These are phyloP conservation scores for Sebastes miniatus DNA, from an alignment of 2,797 vertebrate species.

Conservation along the genomic window DNA sequence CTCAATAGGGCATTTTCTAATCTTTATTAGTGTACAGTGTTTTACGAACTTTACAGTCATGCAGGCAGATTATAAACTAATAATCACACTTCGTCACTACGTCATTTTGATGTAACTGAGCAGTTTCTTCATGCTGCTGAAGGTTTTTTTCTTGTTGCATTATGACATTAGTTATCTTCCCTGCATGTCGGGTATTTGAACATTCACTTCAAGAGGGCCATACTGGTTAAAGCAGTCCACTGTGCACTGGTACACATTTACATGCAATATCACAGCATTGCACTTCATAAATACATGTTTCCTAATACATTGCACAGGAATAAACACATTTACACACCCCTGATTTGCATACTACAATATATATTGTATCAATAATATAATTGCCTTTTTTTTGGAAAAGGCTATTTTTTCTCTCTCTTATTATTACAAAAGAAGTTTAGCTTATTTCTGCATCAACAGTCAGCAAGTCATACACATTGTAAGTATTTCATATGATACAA, in stretches of 20 bases:
- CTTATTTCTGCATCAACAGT: slow-evolving; percentile 77
- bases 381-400: slow-evolving; percentile 27
- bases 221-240: slow-evolving; percentile 38
- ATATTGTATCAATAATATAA: slow-evolving; percentile 37
- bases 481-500: slow-evolving; percentile 51
- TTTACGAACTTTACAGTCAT: slow-evolving; percentile 49
- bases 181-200: slow-evolving; percentile 15
- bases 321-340: slow-evolving; percentile 56
- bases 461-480: slow-evolving; percentile 69
- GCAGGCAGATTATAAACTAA: slow-evolving; percentile 38
- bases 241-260: slow-evolving; percentile 43
- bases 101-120: neutral
- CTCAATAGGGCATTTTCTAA: neutral
- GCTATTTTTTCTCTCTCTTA: neutral
- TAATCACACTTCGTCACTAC: neutral
- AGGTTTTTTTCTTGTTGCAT: neutral
- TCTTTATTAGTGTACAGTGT: slow-evolving; percentile 49
- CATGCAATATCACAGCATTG: slow-evolving; percentile 67
- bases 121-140: slow-evolving; percentile 48
- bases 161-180: slow-evolving; percentile 42
- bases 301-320: slow-evolving; percentile 46
- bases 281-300: slow-evolving; percentile 51
- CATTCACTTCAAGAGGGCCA: slow-evolving; percentile 33
- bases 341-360: slow-evolving; percentile 54
- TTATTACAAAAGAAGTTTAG: slow-evolving; percentile 57